Percentiles rank a stretch among this genome's conserved stretches.
Evolutionary conservation across 2,113 vertebrate genomes (phyloP).

Genomic region (Theristicus caerulescens): DNA sequence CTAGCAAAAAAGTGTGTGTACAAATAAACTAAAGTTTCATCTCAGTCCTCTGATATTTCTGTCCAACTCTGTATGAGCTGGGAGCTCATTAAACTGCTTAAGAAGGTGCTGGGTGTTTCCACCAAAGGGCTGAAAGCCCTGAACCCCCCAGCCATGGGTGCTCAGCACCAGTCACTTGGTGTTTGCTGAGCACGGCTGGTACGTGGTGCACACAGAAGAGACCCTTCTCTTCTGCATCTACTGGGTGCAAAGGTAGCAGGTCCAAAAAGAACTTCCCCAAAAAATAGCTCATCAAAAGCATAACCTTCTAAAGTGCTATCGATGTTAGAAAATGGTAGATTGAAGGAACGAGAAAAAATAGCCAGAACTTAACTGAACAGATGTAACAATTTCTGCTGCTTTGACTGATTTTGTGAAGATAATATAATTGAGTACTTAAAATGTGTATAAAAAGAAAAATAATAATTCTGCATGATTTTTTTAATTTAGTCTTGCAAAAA

Average conservation of each 20-base stretch:
- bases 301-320: background rate
- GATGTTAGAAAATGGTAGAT: background rate
- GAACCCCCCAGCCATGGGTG: fast-evolving
- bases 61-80: background rate
- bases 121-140: background rate
- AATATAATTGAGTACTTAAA: background rate
- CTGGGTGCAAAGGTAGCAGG: background rate
- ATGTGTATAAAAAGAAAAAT: constrained; percentile 12
- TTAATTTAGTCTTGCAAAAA: constrained; percentile 52
- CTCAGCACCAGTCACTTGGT: background rate
- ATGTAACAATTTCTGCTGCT: constrained; percentile 38
- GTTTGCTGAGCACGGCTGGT: background rate
- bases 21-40: background rate
- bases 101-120: background rate
- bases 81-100: background rate
- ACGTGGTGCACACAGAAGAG: fast-evolving
- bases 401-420: constrained; percentile 19
- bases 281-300: background rate
- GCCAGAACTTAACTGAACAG: background rate
- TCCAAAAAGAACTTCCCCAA: background rate
- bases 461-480: constrained; percentile 37
- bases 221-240: too few relatives aligned
- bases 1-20: background rate
- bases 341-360: background rate
- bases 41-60: background rate